Conservation (phyloP, 2,888 invertebrate species). For the Macaria liturata region DNA sequence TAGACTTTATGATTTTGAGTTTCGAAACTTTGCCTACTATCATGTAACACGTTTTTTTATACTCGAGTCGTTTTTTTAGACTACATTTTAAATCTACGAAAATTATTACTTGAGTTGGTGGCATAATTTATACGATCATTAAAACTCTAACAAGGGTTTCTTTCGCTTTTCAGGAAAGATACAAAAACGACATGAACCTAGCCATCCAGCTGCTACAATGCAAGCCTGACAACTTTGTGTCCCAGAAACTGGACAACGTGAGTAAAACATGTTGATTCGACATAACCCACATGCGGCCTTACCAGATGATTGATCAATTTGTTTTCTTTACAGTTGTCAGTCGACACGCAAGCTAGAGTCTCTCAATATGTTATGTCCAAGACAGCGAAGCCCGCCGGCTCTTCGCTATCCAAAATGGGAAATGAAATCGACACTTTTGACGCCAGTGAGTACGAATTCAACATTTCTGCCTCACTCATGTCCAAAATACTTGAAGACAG, state of each 20-base stretch:
- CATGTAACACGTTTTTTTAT: no score
- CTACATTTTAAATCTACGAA: no score
- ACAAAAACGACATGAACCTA: conserved; percentile 95
- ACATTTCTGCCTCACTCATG: conserved; percentile 94
- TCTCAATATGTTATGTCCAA: conserved; percentile 89
- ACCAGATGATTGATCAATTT: conserved; percentile 22
- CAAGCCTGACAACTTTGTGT: conserved; percentile 96
- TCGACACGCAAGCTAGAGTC: conserved; percentile 95
- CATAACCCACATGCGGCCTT: background rate
- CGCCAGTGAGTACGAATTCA: conserved; percentile 85
- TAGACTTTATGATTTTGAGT: no score
- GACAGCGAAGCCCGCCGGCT: conserved; percentile 68
- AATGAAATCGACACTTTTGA: conserved; percentile 80
- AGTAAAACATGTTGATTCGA: conserved; percentile 61
- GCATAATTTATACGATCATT: no score
- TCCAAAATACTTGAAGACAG: conserved; percentile 95
- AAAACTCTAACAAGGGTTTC: background rate
- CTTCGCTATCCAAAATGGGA: conserved; percentile 64
- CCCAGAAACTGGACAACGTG: conserved; percentile 95
- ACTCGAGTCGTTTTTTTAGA: no score
- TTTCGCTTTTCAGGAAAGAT: conserved; percentile 88
- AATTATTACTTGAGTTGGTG: no score
- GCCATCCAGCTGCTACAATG: conserved; percentile 97
- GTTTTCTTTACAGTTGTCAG: conserved; percentile 87
- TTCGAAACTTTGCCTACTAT: no score